Evolutionary conservation across 2,797 vertebrate genomes (phyloP).

Genomic region (Amniataba percoides): DNA sequence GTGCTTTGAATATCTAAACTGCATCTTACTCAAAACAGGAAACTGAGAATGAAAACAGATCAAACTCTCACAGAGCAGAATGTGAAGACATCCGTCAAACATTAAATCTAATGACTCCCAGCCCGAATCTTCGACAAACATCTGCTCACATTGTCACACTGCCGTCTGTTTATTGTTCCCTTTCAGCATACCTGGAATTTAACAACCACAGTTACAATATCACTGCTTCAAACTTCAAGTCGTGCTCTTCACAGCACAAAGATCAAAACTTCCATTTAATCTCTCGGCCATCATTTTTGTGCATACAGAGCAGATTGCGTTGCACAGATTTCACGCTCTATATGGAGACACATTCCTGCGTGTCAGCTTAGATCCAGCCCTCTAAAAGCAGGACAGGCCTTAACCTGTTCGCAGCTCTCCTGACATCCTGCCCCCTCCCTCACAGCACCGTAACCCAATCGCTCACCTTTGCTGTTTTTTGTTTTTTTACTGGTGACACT

Average conservation of each 20-base stretch:
- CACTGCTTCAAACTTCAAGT: background rate
- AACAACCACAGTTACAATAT: background rate
- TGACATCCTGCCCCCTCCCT: conserved; percentile 42
- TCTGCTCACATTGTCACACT: background rate
- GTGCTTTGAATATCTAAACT: background rate
- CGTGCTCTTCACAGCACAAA: background rate
- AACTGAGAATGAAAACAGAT: background rate
- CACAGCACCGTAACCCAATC: conserved; percentile 43
- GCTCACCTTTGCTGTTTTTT: conserved; percentile 25
- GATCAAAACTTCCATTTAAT: background rate
- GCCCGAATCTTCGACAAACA: conserved; percentile 11
- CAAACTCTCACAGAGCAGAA: background rate
- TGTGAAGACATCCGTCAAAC: background rate
- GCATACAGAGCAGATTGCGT: conserved; percentile 33
- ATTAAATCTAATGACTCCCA: background rate
- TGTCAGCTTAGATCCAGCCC: conserved; percentile 63
- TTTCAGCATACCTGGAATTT: background rate
- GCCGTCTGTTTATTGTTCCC: background rate
- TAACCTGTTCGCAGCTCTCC: conserved; percentile 65
- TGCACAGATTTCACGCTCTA: conserved; percentile 63
- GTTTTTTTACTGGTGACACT: conserved; percentile 21
- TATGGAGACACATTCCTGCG: conserved; percentile 73
- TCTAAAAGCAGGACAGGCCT: conserved; percentile 68
- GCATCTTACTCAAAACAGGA: background rate
- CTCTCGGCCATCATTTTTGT: background rate